Percentiles rank a stretch among this genome's conserved stretches.
phyloP scores from a whole-genome alignment of 2,113 vertebrate genomes.

The Cairina moschata region DNA sequence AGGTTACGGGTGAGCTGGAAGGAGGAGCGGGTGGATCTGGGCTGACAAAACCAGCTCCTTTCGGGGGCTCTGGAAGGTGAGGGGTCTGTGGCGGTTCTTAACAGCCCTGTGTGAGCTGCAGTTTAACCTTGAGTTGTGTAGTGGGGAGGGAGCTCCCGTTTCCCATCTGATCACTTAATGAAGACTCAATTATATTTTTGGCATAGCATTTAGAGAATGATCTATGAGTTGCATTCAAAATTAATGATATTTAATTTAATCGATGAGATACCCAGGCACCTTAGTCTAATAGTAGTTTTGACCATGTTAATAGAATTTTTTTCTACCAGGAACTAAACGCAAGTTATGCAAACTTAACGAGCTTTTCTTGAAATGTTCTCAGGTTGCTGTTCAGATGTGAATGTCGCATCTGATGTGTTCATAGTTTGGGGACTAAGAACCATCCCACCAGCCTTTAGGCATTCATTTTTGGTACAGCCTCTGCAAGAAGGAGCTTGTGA shows the following conservation, averaged over 20 bases:
- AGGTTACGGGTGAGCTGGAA: background rate
- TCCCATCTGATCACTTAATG: constrained; percentile 31
- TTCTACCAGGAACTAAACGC: background rate
- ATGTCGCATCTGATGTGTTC: accelerated
- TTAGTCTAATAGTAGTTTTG: background rate
- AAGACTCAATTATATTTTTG: constrained; percentile 56
- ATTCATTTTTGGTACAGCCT: background rate
- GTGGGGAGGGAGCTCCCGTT: background rate
- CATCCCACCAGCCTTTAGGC: background rate
- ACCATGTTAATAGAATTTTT: background rate
- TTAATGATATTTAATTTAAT: constrained; percentile 61
- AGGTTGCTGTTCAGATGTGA: background rate
- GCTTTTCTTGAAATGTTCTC: background rate
- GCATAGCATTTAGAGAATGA: constrained; percentile 37
- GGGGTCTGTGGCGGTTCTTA: background rate
- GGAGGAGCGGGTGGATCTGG: background rate
- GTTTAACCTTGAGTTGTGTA: constrained; percentile 7
- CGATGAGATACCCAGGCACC: background rate
- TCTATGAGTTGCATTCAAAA: constrained; percentile 27
- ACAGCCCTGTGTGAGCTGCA: background rate
- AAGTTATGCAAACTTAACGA: background rate
- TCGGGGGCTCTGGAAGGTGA: background rate
- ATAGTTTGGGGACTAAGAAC: background rate
- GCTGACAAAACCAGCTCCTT: background rate
- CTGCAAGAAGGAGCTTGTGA: background rate